phyloP scores from a whole-genome alignment of 2,888 invertebrate species.

The Melanophora roralis region DNA sequence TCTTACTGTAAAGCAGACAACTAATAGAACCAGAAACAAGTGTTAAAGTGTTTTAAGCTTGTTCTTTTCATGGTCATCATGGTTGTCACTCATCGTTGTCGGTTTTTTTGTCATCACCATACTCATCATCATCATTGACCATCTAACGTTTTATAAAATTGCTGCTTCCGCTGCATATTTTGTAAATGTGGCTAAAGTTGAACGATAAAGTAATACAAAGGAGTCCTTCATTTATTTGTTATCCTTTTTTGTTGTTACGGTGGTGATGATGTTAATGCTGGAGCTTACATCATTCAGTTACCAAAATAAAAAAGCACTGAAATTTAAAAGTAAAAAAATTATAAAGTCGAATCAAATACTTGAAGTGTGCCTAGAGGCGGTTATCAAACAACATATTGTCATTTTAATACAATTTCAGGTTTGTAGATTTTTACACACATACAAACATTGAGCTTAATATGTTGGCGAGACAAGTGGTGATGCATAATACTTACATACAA shows the following conservation, averaged over 20 bases:
- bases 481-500: not conserved
- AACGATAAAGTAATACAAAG: constrained; percentile 24
- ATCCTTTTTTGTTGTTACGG: not conserved
- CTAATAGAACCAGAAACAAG: not conserved
- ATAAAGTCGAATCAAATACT: constrained; percentile 10
- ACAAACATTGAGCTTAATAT: constrained; percentile 22
- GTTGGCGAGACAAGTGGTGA: constrained; percentile 39
- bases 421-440: not conserved
- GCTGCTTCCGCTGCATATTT: constrained; percentile 16
- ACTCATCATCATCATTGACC: not conserved
- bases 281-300: constrained; percentile 16
- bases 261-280: constrained; percentile 13
- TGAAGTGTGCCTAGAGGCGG: constrained; percentile 34
- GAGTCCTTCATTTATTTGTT: constrained; percentile 20
- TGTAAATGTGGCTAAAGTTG: not conserved
- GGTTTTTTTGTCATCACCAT: constrained; percentile 22
- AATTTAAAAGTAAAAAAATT: constrained; percentile 3
- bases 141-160: not conserved
- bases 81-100: constrained; percentile 63
- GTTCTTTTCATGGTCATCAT: constrained; percentile 69
- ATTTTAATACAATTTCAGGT: not conserved
- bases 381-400: not conserved
- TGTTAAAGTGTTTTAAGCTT: constrained; percentile 59
- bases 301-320: not conserved
- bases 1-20: constrained; percentile 4